Evolutionary conservation across 2,113 vertebrate species (phyloP), one percentile per base, ranked within the genome.

Genomic region (Thalassoma bifasciatum): DNA sequence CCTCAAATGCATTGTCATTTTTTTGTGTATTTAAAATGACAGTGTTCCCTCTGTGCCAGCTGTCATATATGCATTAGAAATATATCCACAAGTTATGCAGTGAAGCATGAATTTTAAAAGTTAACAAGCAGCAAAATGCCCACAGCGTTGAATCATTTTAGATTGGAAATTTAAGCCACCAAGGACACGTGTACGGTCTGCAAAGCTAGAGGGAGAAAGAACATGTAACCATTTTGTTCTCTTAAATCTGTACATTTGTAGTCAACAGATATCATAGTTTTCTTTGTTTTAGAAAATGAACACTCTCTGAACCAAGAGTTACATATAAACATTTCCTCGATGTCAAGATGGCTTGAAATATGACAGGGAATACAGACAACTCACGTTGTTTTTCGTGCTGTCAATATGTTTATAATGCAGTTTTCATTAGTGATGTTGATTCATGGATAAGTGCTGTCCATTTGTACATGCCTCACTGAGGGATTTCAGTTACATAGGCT

Each of bases 161-260:
- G 59, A 80, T 66, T 77, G 61, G 60, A 74, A 82, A 80, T 40
- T 65, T 13, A 74, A 59, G 60, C 52, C 47, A 38, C 21, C 75
- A 66, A 63, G 65, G 64, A 86, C 72, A 24, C 36, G 36, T 65
- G 57, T 46, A 38, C 59, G 37, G 1, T 80, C 73, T 73, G 61
- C 22, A 12, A 52, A 42, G 36, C 30, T 54, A 23, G 17, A 50
- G 66, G 61, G 46, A 50, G 61, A 24, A 61, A 70, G 42, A 36
- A 24, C 64, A 42, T 3, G 21, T 44, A 26, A 52, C 36, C 26
- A 44, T 71, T n/a, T 38, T 66, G 53, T 77, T 52, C 22, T 65
- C 19, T 19, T 5, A 22, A 38, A 46, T 46, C 54, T 4, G 52
- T 36, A 9, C 22, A 8, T n/a, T 37, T 44, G 12, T 5, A 52